These are phyloP conservation scores for Coptodon bakossiorum DNA, from an alignment of 2,113 vertebrate genomes.

Conservation along the genomic window DNA sequence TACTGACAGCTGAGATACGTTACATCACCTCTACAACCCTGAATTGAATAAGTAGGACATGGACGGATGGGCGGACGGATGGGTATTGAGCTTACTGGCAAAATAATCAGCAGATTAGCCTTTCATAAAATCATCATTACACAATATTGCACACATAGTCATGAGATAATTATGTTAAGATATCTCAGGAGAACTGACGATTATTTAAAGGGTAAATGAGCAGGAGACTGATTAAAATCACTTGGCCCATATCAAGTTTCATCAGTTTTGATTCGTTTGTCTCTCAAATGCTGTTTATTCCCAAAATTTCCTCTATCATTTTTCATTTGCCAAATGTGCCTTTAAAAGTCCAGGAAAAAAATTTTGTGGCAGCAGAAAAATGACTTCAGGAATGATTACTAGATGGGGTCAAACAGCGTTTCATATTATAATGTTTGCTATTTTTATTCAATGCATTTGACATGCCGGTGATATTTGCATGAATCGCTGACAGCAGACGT, in stretches of 20 bases:
- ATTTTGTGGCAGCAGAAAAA: not conserved
- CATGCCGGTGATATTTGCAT: not conserved
- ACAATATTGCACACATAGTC: not conserved
- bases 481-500: not conserved
- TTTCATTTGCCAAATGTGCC: constrained; percentile 48
- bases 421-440: not conserved
- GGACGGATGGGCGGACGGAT: not conserved
- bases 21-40: not conserved
- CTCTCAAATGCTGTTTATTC: not conserved
- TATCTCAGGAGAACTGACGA: not conserved
- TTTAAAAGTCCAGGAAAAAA: constrained; percentile 61
- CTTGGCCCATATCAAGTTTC: not conserved
- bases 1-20: not conserved
- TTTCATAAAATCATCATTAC: not conserved
- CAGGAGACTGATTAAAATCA: not conserved
- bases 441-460: not conserved
- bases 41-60: not conserved
- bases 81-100: not conserved
- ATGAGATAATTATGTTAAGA: not conserved
- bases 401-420: not conserved
- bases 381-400: not conserved
- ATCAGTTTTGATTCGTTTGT: not conserved
- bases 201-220: not conserved
- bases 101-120: not conserved
- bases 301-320: not conserved